Base-by-base conservation (phyloP, 2,113 vertebrate species). In the Scomber japonicus region DNA sequence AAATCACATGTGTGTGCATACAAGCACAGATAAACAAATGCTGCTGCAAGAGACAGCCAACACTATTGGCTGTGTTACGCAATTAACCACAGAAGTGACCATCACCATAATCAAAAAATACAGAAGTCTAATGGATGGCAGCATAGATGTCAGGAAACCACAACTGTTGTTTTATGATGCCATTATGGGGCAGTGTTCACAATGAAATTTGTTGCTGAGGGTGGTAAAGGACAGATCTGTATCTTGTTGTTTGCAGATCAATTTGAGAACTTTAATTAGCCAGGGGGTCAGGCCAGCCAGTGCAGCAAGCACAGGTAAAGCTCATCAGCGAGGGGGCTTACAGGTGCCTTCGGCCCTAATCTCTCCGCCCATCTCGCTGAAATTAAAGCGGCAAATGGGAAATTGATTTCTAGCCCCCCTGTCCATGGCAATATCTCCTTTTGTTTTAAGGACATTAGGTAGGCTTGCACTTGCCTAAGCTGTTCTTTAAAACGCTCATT, bases 351-450 rank as follows among this genome's bases (percentile, higher is more conserved):
- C 92, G 88, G 91, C 92, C 91, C 90, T 95, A 96, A 96, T 96
- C 95, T 96, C 92, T 82, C 82, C 80, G 40, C 93, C 94, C 92
- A 95, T 95, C 95, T 92, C 82, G 24, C 86, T 91, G 93, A 95
- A 96, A 96, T 95, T 95, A 96, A 96, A 95, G 92, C 92, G 68
- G 95, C 92, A 96, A 96, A 96, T 96, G 95, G 95, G 94, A 95
- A 96, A 96, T 95, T 95, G 95, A 96, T 96, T 95, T 96, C 94
- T 94, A 91, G 87, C 91, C 90, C 86, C 86, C 89, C 90, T 89
- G 92, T 94, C 95, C 86, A 81, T 89, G 89, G 93, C 95, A 95
- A 95, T 95, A 95, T 95, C 95, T 96, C 93, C 91, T 94, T 95
- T 95, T 96, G 95, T 96, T 93, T 95, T 94, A 94, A 95, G 94